These are phyloP conservation scores for Hemichromis elongatus DNA, from an alignment of 2,113 vertebrate species.

Conservation along the genomic window DNA sequence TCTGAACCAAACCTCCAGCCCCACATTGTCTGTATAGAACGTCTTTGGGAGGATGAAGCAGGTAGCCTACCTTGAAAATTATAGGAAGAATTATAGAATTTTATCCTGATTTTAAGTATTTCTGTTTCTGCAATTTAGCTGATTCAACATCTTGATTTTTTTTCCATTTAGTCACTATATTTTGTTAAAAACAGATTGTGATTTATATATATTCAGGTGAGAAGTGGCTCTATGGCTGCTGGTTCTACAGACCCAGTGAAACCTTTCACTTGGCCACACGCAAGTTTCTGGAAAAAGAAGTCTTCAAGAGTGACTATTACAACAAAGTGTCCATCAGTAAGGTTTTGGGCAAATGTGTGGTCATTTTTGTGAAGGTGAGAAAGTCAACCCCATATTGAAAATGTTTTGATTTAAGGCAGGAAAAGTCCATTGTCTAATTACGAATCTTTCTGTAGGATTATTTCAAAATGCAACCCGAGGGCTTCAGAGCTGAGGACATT, in stretches of 20 bases:
- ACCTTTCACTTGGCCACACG: slow-evolving; percentile 94
- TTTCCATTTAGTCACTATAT: neutral
- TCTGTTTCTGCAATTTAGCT: neutral
- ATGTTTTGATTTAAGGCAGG: neutral
- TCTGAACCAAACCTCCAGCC: slow-evolving; percentile 86
- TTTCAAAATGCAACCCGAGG: slow-evolving; percentile 94
- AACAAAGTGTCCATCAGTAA: slow-evolving; percentile 91
- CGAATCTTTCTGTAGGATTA: slow-evolving; percentile 78
- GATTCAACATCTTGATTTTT: neutral
- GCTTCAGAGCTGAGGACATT: slow-evolving; percentile 85
- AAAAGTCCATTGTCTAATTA: neutral
- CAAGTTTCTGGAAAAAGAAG: slow-evolving; percentile 97
- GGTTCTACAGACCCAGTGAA: slow-evolving; percentile 97
- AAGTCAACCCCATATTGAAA: neutral
- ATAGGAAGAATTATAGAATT: neutral
- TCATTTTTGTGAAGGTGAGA: slow-evolving; percentile 96
- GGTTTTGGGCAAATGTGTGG: slow-evolving; percentile 93
- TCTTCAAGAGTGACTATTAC: slow-evolving; percentile 97
- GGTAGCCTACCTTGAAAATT: slow-evolving; percentile 66
- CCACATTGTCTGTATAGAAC: slow-evolving; percentile 95
- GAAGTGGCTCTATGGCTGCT: slow-evolving; percentile 95
- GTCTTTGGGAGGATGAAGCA: slow-evolving; percentile 91
- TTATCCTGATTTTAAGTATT: neutral
- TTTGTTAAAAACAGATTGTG: neutral
- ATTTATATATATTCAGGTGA: slow-evolving; percentile 75